Conservation (phyloP, 2,888 invertebrate genomes). For the Drosophila setosimentum region DNA sequence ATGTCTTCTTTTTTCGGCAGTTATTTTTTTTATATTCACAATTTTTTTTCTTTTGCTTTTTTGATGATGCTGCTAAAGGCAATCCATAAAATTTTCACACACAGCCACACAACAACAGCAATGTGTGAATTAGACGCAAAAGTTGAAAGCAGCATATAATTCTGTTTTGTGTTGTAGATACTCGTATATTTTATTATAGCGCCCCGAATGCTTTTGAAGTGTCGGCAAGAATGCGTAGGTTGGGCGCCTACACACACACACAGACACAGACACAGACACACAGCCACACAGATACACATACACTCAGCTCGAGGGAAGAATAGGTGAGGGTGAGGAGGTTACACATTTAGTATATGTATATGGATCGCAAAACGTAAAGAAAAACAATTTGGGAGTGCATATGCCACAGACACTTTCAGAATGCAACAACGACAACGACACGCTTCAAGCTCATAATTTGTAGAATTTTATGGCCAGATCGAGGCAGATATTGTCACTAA, state of each 20-base stretch:
- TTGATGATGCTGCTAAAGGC: conserved; percentile 77
- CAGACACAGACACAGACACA: conserved; percentile 4
- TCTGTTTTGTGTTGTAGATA: conserved; percentile 49
- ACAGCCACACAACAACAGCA: conserved; percentile 33
- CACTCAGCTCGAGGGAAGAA: not conserved
- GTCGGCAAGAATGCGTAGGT: conserved; percentile 51
- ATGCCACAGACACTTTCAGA: conserved; percentile 53
- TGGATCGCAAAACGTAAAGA: conserved; percentile 31
- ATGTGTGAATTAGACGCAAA: conserved; percentile 79
- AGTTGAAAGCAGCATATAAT: conserved; percentile 74
- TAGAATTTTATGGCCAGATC: conserved; percentile 52
- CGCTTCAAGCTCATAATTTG: conserved; percentile 71
- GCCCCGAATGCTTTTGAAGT: conserved; percentile 71
- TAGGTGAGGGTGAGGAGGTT: conserved; percentile 1
- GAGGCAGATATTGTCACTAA: conserved; percentile 11
- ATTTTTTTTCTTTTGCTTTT: conserved; percentile 40
- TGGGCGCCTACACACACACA: conserved; percentile 34
- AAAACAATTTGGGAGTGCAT: conserved; percentile 61
- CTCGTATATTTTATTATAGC: conserved; percentile 62
- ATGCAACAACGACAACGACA: conserved; percentile 44
- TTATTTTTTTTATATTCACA: conserved; percentile 17
- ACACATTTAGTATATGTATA: conserved; percentile 36
- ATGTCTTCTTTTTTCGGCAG: conserved; percentile 62
- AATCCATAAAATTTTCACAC: conserved; percentile 73
- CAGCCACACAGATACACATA: not conserved